These are phyloP conservation scores for Microplitis demolitor DNA, from an alignment of 1,140 invertebrate species.

Conservation along the genomic window DNA sequence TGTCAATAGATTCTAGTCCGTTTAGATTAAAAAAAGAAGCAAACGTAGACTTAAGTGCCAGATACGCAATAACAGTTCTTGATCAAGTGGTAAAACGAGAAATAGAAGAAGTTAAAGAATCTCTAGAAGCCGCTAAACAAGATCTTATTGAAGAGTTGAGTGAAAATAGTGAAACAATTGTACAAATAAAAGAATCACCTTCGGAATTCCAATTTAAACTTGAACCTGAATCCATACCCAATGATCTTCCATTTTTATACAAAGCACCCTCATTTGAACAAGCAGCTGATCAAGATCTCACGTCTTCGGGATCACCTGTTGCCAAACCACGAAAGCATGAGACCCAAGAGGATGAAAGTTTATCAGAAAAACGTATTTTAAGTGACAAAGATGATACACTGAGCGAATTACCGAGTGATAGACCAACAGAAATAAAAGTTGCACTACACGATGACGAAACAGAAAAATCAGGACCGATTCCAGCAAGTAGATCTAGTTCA, in stretches of 20 bases:
- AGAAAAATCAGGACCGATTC: slow-evolving; percentile 34
- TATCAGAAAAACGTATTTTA: not conserved
- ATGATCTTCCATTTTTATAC: slow-evolving; percentile 58
- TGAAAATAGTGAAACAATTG: slow-evolving; percentile 56
- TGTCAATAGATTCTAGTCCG: slow-evolving; percentile 63
- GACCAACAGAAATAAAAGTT: slow-evolving; percentile 34
- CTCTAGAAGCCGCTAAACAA: slow-evolving; percentile 68
- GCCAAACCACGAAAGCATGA: slow-evolving; percentile 31
- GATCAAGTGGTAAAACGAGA: slow-evolving; percentile 66
- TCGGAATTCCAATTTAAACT: slow-evolving; percentile 75
- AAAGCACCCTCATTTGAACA: slow-evolving; percentile 49
- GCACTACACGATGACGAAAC: slow-evolving; percentile 28
- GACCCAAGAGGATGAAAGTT: slow-evolving; percentile 16
- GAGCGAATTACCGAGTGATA: too few species aligned
- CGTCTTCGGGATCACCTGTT: slow-evolving; percentile 35
- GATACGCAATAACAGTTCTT: slow-evolving; percentile 56
- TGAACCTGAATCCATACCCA: slow-evolving; percentile 55
- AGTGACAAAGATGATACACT: slow-evolving; percentile 4
- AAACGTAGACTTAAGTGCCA: slow-evolving; percentile 58
- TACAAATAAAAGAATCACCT: slow-evolving; percentile 69
- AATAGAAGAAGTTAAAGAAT: slow-evolving; percentile 73
- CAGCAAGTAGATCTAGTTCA: slow-evolving; percentile 48
- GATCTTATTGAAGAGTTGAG: slow-evolving; percentile 69
- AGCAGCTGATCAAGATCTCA: slow-evolving; percentile 33
- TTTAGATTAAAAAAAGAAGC: slow-evolving; percentile 74